Conservation (phyloP, 1,140 invertebrate genomes). For the Mya arenaria region DNA sequence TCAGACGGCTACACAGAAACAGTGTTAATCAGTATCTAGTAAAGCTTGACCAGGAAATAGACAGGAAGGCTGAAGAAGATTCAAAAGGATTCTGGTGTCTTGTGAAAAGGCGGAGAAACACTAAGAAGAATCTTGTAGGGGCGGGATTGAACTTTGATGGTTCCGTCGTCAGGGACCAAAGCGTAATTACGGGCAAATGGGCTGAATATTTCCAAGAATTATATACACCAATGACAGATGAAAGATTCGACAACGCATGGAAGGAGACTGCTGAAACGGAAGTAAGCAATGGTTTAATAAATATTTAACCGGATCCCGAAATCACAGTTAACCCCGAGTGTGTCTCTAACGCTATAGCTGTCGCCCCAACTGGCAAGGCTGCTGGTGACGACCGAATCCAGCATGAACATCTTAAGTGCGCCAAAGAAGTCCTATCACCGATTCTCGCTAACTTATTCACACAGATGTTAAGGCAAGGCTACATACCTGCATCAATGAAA, state of each 20-base stretch:
- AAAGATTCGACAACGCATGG: not conserved
- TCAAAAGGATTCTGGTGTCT: not conserved
- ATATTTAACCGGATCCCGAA: not conserved
- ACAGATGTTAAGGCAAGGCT: not conserved
- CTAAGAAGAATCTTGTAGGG: not conserved
- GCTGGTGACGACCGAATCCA: not conserved
- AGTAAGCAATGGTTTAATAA: not conserved
- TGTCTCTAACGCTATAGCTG: not conserved
- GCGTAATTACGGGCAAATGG: not conserved
- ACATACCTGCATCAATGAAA: slow-evolving; percentile 29
- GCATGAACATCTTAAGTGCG: slow-evolving; percentile 23
- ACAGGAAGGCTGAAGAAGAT: not conserved
- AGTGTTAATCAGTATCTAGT: not conserved
- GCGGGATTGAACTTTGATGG: slow-evolving; percentile 15
- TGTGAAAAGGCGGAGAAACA: not conserved
- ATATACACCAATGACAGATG: not conserved
- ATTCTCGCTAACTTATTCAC: not conserved
- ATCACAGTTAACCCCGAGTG: not conserved
- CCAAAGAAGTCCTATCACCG: not conserved
- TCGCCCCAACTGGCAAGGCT: slow-evolving; percentile 6
- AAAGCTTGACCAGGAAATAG: not conserved
- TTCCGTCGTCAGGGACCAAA: not conserved
- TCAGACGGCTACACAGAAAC: slow-evolving; percentile 8
- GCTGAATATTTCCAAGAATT: not conserved
- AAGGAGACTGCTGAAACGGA: not conserved